Base-by-base conservation (phyloP, 2,888 invertebrate species). In the Phyllotreta striolata region DNA sequence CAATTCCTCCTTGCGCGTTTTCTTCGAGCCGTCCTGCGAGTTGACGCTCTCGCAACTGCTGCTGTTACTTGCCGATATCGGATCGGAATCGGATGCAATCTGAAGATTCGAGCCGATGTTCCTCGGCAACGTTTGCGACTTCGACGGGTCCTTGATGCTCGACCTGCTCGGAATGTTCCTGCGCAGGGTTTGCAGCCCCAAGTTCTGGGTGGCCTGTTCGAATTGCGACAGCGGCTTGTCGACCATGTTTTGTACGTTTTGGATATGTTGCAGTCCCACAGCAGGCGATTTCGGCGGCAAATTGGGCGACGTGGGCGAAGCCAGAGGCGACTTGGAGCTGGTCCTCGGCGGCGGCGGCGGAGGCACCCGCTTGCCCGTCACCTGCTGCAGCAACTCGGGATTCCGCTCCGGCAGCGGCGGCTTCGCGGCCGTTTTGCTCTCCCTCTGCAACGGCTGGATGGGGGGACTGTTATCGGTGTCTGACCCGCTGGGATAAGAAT, bases 341-440 rank as follows among this genome's bases (percentile, higher is more conserved):
- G 94, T 94, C 71, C 95, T 87, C n/a, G 95, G 95, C 37, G 95
- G 93, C n/a, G 93, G 95, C 12, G 95, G 95, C 6, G 95, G 95
- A 47, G 92, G 89, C 58, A 92, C 87, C 74, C 91, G 88, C 63
- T 88, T 87, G 10, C 86, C 86, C 40, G 76, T 76, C 47, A 90
- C 88, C 78, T 91, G 83, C 63, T 90, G 89, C 63, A 91, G 84
- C 65, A 92, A 83, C 78, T 93, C 92, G 41, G 90, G 88, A 77
- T 92, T 92, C 34, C 93, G 86, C 82, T 93, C 92, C 60, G 93
- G 92, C 64, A 93, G 88, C 44, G 93, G 93, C 56, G 93, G 93
- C 80, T 92, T 92, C 73, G 84, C 83, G 65, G 86, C 82, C 67
- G 84, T 83, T 66, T 77, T 85, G 78, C 70, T 85, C 24, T 78